phyloP scores from a whole-genome alignment of 2,113 vertebrate species.

The Tympanuchus pallidicinctus region DNA sequence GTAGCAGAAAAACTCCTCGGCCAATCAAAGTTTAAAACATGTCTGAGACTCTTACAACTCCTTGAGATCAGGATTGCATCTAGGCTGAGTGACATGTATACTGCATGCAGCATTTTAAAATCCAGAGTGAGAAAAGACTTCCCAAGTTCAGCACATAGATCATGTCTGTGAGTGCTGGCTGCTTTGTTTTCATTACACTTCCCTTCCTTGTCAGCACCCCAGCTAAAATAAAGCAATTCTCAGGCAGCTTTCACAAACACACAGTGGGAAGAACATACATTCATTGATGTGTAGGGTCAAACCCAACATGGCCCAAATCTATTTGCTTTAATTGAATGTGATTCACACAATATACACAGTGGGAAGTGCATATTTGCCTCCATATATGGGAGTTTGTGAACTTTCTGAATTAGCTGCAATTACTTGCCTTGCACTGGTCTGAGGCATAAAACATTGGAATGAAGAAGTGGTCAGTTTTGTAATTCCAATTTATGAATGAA shows the following conservation, averaged over 20 bases:
- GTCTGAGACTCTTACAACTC: background rate
- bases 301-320: background rate
- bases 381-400: background rate
- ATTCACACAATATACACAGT: background rate
- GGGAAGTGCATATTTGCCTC: background rate
- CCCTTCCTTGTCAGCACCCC: slow-evolving; percentile 47
- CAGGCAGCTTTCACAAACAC: slow-evolving; percentile 6
- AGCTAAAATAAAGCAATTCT: slow-evolving; percentile 34
- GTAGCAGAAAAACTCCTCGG: background rate
- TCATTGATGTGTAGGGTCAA: background rate
- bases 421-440: background rate
- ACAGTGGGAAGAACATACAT: background rate
- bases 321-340: background rate
- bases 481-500: background rate
- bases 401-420: background rate
- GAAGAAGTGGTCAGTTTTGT: background rate
- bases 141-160: slow-evolving; percentile 38
- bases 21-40: slow-evolving; percentile 10
- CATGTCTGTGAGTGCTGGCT: slow-evolving; percentile 26
- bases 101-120: background rate
- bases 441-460: background rate
- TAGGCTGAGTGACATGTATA: background rate
- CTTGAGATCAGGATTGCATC: slow-evolving; percentile 18
- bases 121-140: slow-evolving; percentile 12
- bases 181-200: slow-evolving; percentile 53